Conservation (phyloP, 2,797 vertebrate genomes). For the Gallinago nigripennis region DNA sequence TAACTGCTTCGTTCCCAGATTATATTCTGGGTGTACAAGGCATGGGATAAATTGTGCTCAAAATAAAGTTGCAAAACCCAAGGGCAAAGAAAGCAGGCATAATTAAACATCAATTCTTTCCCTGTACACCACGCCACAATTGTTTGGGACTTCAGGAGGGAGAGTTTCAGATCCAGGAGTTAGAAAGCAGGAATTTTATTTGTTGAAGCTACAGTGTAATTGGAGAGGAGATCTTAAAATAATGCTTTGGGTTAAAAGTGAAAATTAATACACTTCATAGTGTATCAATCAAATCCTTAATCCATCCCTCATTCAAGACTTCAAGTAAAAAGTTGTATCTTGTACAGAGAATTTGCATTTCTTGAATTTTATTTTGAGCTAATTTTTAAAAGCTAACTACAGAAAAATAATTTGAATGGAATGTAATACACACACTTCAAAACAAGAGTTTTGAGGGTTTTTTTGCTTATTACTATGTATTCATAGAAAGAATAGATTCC, state of each 20-base stretch:
- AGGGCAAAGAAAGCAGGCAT: not conserved
- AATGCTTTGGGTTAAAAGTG: not conserved
- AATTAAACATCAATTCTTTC: not conserved
- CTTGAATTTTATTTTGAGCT: not conserved
- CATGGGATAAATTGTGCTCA: not conserved
- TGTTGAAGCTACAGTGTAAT: not conserved
- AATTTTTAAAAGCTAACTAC: not conserved
- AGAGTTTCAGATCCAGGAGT: not conserved
- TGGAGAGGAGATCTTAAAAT: not conserved
- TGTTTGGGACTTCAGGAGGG: not conserved
- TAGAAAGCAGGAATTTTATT: not conserved
- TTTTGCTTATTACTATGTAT: not conserved
- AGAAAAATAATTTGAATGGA: not conserved
- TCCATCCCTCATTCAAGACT: not conserved
- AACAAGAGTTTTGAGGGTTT: not conserved
- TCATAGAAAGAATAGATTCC: not conserved
- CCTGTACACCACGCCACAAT: fast-evolving
- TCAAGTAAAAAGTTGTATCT: not conserved
- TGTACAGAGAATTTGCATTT: not conserved
- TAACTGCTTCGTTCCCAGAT: not conserved
- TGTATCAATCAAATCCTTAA: not conserved
- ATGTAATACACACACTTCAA: not conserved
- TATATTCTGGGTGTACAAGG: not conserved
- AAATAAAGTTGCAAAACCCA: not conserved
- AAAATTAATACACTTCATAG: not conserved